A percentile compares a stretch with the other conserved stretches of the same genome.
phyloP scores from a whole-genome alignment of 2,113 vertebrate species.

The Aramus guarauna region DNA sequence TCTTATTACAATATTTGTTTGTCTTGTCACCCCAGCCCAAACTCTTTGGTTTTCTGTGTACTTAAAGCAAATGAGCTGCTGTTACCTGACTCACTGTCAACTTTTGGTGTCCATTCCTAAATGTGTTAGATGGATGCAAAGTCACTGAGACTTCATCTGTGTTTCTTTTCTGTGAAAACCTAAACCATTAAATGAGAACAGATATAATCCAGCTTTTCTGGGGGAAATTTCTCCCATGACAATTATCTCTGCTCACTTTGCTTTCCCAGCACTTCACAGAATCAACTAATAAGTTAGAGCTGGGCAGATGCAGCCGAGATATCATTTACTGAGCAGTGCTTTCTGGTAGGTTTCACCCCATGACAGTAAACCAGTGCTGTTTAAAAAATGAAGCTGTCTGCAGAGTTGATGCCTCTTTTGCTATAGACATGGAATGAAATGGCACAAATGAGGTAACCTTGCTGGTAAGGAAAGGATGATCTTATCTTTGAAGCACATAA shows the following conservation, averaged over 20 bases:
- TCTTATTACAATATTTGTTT: background rate
- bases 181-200: background rate
- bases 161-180: background rate
- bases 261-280: background rate
- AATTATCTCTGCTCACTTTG: background rate
- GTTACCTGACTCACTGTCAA: background rate
- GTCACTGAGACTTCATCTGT: background rate
- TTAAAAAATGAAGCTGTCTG: background rate
- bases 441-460: background rate
- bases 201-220: fast-evolving
- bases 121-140: background rate
- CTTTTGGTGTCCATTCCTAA: background rate
- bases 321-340: background rate
- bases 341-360: background rate
- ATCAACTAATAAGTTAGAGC: background rate
- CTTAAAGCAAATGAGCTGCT: background rate
- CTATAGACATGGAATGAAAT: fast-evolving
- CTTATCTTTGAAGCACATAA: background rate
- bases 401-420: background rate
- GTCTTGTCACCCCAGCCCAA: background rate
- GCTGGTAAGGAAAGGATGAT: background rate
- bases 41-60: background rate
- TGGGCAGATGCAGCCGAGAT: background rate
- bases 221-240: background rate
- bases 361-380: background rate